Evolutionary conservation across 2,797 vertebrate species (phyloP).

Genomic region (Cyclura pinguis): DNA sequence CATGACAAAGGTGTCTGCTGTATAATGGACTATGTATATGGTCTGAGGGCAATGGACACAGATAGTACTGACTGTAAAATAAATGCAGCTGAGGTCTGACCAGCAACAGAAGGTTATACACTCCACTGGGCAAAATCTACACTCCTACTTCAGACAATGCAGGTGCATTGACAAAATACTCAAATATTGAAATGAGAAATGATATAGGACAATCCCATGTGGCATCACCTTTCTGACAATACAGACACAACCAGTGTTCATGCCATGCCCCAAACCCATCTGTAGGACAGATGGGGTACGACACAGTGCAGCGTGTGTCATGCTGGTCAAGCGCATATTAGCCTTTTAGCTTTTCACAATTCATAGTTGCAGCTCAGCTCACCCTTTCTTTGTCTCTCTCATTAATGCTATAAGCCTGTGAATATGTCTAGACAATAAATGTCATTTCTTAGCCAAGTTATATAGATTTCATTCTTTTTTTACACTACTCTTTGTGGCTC

Average conservation of each 20-base stretch:
- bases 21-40: not conserved
- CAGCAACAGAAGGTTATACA: not conserved
- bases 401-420: conserved; percentile 37
- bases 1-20: not conserved
- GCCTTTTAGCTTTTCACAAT: not conserved
- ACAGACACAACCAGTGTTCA: not conserved
- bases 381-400: not conserved
- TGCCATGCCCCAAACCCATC: not conserved
- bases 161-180: not conserved
- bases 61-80: not conserved
- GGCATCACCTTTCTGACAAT: not conserved
- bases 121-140: not conserved
- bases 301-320: not conserved
- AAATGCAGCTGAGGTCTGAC: not conserved
- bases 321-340: not conserved
- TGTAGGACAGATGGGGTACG: not conserved
- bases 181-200: not conserved
- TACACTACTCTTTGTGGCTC: conserved; percentile 61
- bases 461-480: conserved; percentile 61
- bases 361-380: not conserved
- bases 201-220: not conserved
- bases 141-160: not conserved
- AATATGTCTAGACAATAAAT: conserved; percentile 51
- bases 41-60: not conserved
- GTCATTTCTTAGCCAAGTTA: conserved; percentile 55